These are phyloP conservation scores for Drosophila dives DNA, from an alignment of 2,888 invertebrate species.

Conservation along the genomic window DNA sequence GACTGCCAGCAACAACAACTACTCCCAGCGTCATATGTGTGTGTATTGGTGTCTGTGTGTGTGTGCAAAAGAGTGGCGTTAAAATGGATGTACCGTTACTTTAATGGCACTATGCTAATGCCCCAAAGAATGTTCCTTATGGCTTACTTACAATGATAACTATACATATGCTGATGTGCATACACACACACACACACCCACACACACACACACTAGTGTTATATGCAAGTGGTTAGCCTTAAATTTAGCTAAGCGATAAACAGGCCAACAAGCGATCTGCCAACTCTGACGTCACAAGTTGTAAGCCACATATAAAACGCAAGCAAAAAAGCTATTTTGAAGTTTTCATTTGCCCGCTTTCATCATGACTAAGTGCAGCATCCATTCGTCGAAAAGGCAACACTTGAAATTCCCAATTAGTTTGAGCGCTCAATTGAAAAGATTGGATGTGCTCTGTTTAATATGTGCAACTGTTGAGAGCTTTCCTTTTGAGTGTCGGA, in stretches of 20 bases:
- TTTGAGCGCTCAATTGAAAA: neutral
- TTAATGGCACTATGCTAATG: constrained; percentile 59
- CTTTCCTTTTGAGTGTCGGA: neutral
- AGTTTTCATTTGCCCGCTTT: neutral
- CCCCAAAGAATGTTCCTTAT: constrained; percentile 37
- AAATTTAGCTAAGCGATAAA: constrained; percentile 25
- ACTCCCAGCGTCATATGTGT: constrained; percentile 10
- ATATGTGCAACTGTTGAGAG: neutral
- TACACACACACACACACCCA: constrained; percentile 1
- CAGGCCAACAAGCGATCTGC: constrained; percentile 39
- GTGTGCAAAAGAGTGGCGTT: constrained; percentile 34
- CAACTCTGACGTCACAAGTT: constrained; percentile 16
- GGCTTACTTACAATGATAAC: constrained; percentile 12
- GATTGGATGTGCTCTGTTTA: neutral
- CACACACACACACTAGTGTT: neutral
- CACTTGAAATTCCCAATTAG: neutral
- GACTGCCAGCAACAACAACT: constrained; percentile 25
- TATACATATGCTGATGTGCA: constrained; percentile 8
- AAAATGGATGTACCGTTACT: constrained; percentile 53
- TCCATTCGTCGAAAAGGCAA: neutral
- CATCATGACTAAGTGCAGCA: neutral
- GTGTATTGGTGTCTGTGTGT: constrained; percentile 17
- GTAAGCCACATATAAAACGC: neutral
- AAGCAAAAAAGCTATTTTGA: neutral
- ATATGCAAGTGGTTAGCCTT: neutral